Percentiles rank a stretch among this genome's conserved stretches.
These are phyloP conservation scores for Metallyticus violacea DNA, from an alignment of 2,888 invertebrate genomes.

Conservation along the genomic window DNA sequence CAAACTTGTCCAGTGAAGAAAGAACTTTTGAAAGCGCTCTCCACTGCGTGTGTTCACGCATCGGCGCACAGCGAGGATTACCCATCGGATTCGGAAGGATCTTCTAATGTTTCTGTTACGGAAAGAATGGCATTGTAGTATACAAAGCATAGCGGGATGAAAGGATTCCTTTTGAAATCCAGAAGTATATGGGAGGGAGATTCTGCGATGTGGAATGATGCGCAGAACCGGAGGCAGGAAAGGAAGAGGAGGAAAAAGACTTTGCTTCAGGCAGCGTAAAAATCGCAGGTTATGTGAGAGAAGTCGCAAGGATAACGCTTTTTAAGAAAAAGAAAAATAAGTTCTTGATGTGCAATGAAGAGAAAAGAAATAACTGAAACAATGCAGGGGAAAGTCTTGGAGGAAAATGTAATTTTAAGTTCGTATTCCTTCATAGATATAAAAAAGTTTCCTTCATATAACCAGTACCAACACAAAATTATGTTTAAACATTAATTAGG, in stretches of 20 bases:
- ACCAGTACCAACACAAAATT: too few species aligned
- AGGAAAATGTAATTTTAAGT: too few species aligned
- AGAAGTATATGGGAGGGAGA: background rate
- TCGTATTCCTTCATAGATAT: too few species aligned
- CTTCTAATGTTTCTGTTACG: background rate
- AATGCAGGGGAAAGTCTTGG: background rate
- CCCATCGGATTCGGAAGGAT: background rate
- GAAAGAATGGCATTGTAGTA: background rate
- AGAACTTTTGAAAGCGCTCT: background rate
- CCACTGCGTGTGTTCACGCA: background rate
- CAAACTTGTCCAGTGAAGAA: background rate
- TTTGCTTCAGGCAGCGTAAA: background rate
- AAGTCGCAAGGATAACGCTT: background rate
- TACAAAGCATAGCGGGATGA: background rate
- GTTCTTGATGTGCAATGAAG: background rate
- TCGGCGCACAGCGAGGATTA: background rate
- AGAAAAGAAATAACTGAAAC: background rate
- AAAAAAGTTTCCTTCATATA: too few species aligned
- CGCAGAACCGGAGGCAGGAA: background rate
- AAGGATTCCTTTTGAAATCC: background rate
- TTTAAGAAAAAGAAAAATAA: background rate
- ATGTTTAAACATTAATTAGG: too few species aligned
- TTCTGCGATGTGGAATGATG: background rate
- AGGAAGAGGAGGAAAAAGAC: background rate
- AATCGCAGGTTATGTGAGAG: background rate